Base-by-base conservation (phyloP, 1,140 invertebrate genomes). In the Aleiodes sp. region DNA sequence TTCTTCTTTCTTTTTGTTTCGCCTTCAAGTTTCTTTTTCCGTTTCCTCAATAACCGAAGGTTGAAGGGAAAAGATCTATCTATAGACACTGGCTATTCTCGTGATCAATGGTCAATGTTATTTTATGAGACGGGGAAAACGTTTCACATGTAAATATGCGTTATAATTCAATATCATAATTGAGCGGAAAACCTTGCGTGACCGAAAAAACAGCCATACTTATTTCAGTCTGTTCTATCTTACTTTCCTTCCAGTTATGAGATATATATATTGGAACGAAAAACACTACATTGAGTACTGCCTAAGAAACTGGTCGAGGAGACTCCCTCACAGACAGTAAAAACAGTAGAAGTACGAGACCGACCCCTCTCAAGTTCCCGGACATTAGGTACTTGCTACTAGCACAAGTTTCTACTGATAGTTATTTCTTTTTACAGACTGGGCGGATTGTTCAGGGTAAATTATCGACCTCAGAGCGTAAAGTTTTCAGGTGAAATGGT, bases 351-450 rank as follows among this genome's bases (percentile, higher is more conserved):
- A 26, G 52, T 59, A 28, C 33, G 33, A 33, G 9, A 10, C 56
- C n/a, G 56, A 31, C 2, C 56, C 28, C 28, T 59, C 24, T 46
- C 33, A 14, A 67, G 52, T 67, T 67, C 56, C 26, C 24, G 56
- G 65, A 43, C 65, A 67, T 67, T 39, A 56, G 65, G 65, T 67
- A 59, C 52, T 67, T 67, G 35, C 35, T 37, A n/a, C 33, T 35
- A 12, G 16, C 56, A 21, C 21, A 67, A 67, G 29, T 67, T 67
- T 67, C 35, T 35, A 56, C 65, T 67, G 39, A 67, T 67, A 67
- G 52, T 41, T 59, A 59, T 56, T 60, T 67, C 52, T 60, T 67
- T 59, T 39, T 26, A 14, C 24, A 24, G 57, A 59, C 19, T 67
- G 56, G 65, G 65, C 28, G 65, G 35, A 60, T 57, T 67, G 46